Evolutionary conservation across 2,113 vertebrate species (phyloP).

Genomic region (Colaptes auratus): DNA sequence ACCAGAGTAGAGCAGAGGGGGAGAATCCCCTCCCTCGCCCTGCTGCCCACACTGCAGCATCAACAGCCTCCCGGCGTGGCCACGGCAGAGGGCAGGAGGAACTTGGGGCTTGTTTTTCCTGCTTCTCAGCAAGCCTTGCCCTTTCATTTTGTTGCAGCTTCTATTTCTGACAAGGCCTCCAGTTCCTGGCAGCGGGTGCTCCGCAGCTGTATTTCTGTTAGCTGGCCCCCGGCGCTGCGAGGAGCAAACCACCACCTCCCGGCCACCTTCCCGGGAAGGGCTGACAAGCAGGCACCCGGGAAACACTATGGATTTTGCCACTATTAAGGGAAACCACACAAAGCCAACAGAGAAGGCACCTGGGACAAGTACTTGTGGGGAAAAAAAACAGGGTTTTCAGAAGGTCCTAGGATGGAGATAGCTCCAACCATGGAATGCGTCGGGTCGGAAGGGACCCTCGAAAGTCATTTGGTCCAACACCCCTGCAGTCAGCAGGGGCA

Average conservation of each 20-base stretch:
- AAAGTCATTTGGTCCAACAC: no score
- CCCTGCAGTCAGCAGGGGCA: no score
- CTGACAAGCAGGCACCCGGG: neutral
- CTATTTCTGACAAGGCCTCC: constrained; percentile 24
- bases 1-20: no score
- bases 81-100: accelerated
- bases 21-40: no score
- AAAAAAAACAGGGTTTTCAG: neutral
- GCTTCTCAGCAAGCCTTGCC: neutral
- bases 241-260: constrained; percentile 30
- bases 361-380: neutral
- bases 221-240: neutral
- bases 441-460: no score
- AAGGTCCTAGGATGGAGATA: neutral
- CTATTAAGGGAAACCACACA: neutral
- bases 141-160: neutral
- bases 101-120: neutral
- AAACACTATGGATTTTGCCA: constrained; percentile 30
- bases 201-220: constrained; percentile 23
- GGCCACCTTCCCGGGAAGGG: neutral
- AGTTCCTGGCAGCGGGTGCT: neutral
- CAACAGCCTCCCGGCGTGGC: accelerated
- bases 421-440: no score
- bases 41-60: neutral
- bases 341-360: neutral